Conservation (phyloP, 53 echinoderm and acorn worm species). For the Echinometra lucunter region DNA sequence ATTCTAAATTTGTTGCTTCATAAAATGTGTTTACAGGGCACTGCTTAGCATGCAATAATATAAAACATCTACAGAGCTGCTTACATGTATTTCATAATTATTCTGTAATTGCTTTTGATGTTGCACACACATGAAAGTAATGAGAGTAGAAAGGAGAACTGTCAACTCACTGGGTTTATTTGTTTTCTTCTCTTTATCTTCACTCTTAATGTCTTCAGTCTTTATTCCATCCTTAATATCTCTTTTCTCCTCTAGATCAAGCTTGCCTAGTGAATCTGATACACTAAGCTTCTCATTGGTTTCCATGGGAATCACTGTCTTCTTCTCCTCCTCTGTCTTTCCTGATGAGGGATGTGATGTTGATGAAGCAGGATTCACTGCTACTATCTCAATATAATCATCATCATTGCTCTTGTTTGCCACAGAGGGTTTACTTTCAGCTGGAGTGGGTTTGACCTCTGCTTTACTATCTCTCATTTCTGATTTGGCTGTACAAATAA, state of each 20-base stretch:
- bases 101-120: no score
- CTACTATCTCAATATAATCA: background rate
- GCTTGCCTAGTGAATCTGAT: background rate
- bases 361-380: background rate
- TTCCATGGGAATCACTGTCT: conserved; percentile 5
- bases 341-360: background rate
- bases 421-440: background rate
- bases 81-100: no score
- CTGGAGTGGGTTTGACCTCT: background rate
- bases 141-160: background rate
- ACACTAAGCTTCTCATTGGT: conserved; percentile 15
- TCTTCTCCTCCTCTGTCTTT: conserved; percentile 18
- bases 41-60: background rate
- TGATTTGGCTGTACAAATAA: background rate
- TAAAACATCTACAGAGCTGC: background rate
- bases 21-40: no score
- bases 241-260: conserved; percentile 20
- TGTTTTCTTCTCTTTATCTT: conserved; percentile 34
- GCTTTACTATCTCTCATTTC: background rate
- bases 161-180: background rate
- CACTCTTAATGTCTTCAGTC: background rate
- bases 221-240: conserved; percentile 55
- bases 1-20: no score
- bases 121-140: no score
- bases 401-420: background rate